Conservation (phyloP, 2,113 vertebrate species). For the Nannospalax galili region DNA sequence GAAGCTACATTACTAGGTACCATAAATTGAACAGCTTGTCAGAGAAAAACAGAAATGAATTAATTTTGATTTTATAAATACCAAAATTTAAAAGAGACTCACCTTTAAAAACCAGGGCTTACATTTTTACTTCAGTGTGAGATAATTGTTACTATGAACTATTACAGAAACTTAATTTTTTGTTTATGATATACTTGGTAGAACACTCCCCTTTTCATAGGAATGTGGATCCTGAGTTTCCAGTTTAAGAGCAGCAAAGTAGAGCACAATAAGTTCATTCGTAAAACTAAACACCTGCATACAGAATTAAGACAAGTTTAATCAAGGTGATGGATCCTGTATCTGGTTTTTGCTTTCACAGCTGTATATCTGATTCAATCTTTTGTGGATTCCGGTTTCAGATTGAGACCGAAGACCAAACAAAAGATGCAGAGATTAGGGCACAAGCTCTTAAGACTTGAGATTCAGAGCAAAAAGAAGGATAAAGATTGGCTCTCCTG, state of each 20-base stretch:
- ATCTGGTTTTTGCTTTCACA: background rate
- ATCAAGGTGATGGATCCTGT: background rate
- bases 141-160: background rate
- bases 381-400: conserved; percentile 5
- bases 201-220: background rate
- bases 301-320: background rate
- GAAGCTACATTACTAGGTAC: background rate
- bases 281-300: background rate
- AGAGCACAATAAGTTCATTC: background rate
- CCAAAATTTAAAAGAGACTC: background rate
- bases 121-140: background rate
- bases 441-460: background rate
- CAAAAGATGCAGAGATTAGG: background rate
- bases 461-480: background rate
- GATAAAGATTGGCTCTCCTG: background rate
- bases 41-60: background rate
- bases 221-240: background rate
- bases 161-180: background rate
- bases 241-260: background rate
- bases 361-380: background rate
- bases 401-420: background rate
- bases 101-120: background rate
- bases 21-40: background rate
- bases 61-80: conserved; percentile 31
- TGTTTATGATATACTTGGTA: background rate